Conservation (phyloP, 35 echinoderm and acorn worm species). For the Antedon bifida region DNA sequence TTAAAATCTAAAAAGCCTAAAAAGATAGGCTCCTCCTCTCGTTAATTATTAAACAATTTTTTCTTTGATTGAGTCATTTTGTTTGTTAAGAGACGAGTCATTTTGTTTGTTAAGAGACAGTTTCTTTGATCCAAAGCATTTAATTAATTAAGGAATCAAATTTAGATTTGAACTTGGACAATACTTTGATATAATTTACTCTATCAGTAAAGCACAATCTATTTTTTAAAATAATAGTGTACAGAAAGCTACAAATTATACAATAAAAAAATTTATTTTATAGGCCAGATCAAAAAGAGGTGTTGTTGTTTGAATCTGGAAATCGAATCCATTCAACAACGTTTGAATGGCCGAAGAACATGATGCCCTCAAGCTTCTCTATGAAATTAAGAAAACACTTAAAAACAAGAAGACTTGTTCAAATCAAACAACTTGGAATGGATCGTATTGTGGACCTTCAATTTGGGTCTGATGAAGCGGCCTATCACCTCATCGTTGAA, state of each 20-base stretch:
- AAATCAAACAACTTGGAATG: slow-evolving; percentile 80
- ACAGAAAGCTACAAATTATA: not conserved
- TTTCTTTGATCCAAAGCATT: too few relatives aligned
- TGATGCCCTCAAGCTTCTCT: slow-evolving; percentile 88
- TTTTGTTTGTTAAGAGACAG: not conserved
- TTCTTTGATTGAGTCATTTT: too few relatives aligned
- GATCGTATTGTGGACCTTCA: slow-evolving; percentile 81
- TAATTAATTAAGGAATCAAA: too few relatives aligned
- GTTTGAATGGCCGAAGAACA: slow-evolving; percentile 94
- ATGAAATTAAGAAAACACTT: slow-evolving; percentile 96
- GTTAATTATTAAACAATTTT: not conserved
- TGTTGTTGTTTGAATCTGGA: slow-evolving; percentile 77
- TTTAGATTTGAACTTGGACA: too few relatives aligned
- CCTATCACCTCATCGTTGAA: slow-evolving; percentile 92
- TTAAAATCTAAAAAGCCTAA: too few relatives aligned
- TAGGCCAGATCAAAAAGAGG: slow-evolving; percentile 73
- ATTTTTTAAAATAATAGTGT: too few relatives aligned
- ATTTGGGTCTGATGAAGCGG: slow-evolving; percentile 95
- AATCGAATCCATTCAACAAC: slow-evolving; percentile 63
- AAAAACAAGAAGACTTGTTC: slow-evolving; percentile 37
- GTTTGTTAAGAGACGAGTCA: too few relatives aligned
- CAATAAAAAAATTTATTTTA: too few relatives aligned
- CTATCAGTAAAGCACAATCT: too few relatives aligned
- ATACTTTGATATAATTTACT: too few relatives aligned
- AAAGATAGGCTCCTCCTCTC: too few relatives aligned